Base-by-base conservation (phyloP, 2,888 invertebrate species). In the Myopa testacea region DNA sequence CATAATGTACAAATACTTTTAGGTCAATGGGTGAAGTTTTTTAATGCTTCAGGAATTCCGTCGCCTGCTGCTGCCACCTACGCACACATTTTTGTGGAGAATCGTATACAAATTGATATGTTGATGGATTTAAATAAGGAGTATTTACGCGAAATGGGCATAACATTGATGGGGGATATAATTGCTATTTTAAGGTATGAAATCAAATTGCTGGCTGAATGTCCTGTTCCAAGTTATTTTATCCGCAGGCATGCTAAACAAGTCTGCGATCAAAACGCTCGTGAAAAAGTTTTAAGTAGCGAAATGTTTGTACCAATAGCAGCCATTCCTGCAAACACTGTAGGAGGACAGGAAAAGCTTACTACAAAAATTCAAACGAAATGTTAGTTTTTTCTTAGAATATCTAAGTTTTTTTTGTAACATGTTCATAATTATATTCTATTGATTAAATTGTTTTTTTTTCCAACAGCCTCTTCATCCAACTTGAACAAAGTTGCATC, bases 81-180 rank as follows among this genome's bases (percentile, higher is more conserved):
- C 89, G 96, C 97, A 0, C 92, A 96, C 37, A 94, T 94, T 8
- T 97, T 97, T 87, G 93, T 94, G 0, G 95, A 96, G 85, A 95
- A 97, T 88, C 91, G 97, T 45, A 97, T 97, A 79, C 93, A 94
- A 85, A 93, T 92, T 81, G 94, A 95, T 83, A 97, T 97, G 97
- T 87, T 97, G 75, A 90, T 94, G 80, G 97, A 97, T 83, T 90
- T 97, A 16, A 96, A 94, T 82, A 96, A 96, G 84, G 96, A 97
- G 82, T 95, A 96, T 85, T 89, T 97, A 3, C 92, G 93, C 76
- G 96, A 96, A 80, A 96, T 97, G 96, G 96, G 96, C 0, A 95
- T 97, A 50, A 92, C 92, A 0, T 93, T 85, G 91, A 96, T 91
- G 93, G 93, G 89, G 85, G 94, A 91, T 89, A 93, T 89, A 88